These are phyloP conservation scores for Mormyrus lacerda DNA, from an alignment of 2,113 vertebrate species.

Conservation along the genomic window DNA sequence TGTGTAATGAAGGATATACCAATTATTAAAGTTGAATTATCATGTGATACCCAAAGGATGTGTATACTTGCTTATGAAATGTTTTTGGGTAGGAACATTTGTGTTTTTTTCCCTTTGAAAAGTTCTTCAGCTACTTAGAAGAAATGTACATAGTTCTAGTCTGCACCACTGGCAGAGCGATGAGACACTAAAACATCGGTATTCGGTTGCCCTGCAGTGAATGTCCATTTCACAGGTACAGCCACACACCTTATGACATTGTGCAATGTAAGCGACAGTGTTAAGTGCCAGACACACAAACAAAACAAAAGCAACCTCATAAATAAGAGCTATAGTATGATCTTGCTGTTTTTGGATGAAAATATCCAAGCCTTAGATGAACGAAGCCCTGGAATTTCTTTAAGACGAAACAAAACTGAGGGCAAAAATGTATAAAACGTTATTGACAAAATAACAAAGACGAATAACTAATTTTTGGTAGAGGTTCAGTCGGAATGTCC, in stretches of 20 bases:
- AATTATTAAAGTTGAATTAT: neutral
- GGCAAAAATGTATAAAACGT: slow-evolving; percentile 8
- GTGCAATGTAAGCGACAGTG: slow-evolving; percentile 54
- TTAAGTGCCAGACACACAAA: slow-evolving; percentile 39
- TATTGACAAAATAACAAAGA: slow-evolving; percentile 33
- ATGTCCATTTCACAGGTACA: slow-evolving; percentile 40
- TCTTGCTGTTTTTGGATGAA: neutral
- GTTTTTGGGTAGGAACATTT: neutral
- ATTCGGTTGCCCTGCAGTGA: slow-evolving; percentile 44
- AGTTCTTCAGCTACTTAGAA: neutral
- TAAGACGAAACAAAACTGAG: neutral
- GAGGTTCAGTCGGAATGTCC: neutral
- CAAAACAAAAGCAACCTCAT: slow-evolving; percentile 40
- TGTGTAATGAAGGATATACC: neutral
- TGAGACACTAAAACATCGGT: slow-evolving; percentile 27
- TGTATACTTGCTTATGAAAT: neutral
- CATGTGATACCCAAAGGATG: neutral
- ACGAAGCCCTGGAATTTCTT: slow-evolving; percentile 23
- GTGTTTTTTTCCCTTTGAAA: slow-evolving; percentile 5
- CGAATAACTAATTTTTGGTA: slow-evolving; percentile 24
- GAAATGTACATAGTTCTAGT: neutral
- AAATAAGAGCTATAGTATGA: slow-evolving; percentile 50
- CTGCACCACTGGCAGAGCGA: slow-evolving; percentile 2
- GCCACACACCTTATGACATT: slow-evolving; percentile 41
- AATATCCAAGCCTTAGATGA: slow-evolving; percentile 4